Evolutionary conservation across 2,888 invertebrate species (phyloP), one percentile per base, ranked within the genome.

Genomic region (Furcula furcula): DNA sequence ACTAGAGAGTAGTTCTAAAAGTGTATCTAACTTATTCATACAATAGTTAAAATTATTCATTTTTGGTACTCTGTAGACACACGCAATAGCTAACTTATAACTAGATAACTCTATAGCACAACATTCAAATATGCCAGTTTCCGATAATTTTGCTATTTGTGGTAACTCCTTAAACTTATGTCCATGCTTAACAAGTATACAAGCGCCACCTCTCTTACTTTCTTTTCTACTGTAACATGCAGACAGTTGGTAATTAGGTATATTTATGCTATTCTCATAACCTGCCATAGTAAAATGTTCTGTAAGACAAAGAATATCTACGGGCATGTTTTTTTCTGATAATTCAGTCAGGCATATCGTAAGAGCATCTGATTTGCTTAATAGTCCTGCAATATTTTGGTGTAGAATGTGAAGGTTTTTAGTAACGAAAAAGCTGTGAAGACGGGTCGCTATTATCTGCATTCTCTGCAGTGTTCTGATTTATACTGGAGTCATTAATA

Each of bases 271-370:
- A 7, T 15, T 5, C 9, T 39, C 34, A 28, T 31, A 28, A 14
- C 31, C 39, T 7, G 29, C 11, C 7, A 31, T 34, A 0, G 36
- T 14, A 9, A 36, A 41, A 7, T 31, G 31, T 30, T 45, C 44
- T 6, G 37, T 37, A 13, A 45, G 18, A 25, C 44, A 45, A 20
- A 45, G 10, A 7, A 37, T 10, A 23, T 45, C 36, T 14, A 34
- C 22, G n/a, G 19, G 3, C 27, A 15, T 28, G 12, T 35, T 16
- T 4, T 31, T 25, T 5, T 14, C 9, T 1, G 7, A n/a, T 21
- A 39, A 13, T 1, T 37, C 25, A 2, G 23, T 3, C 12, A 45
- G n/a, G 19, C 29, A 22, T 11, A 45, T 4, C 11, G 40, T 30
- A 7, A 45, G 11, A 1, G 32, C 23, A 23, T 40, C 22, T 4